Evolutionary conservation across 2,797 vertebrate species (phyloP).

Genomic region (Hyperoplus immaculatus): DNA sequence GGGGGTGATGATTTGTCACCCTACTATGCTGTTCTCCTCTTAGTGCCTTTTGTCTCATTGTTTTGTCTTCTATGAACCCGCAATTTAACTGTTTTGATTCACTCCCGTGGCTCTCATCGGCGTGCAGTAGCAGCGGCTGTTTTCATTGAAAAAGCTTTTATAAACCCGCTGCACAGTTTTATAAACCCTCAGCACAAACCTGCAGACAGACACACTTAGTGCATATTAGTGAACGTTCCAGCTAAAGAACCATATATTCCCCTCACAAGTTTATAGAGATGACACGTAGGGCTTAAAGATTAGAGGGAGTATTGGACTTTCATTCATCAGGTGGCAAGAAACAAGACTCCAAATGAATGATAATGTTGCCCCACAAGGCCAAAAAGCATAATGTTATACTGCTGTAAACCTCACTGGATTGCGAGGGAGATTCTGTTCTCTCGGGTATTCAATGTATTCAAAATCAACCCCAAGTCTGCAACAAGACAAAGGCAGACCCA

Average conservation of each 20-base stretch:
- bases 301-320: not conserved
- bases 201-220: not conserved
- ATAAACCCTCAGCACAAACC: not conserved
- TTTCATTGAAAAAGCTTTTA: not conserved
- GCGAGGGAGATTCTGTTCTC: no score
- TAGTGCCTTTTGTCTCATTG: not conserved
- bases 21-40: not conserved
- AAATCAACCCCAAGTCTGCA: no score
- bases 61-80: not conserved
- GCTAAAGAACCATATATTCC: not conserved
- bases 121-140: not conserved
- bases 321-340: not conserved
- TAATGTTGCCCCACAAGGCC: not conserved
- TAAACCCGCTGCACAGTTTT: not conserved
- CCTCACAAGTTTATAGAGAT: not conserved
- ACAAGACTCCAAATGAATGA: not conserved
- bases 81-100: not conserved
- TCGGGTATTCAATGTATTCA: no score
- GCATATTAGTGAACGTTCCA: not conserved
- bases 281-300: not conserved
- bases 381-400: not conserved
- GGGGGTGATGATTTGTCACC: constrained; percentile 22
- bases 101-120: not conserved
- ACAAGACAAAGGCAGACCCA: no score
- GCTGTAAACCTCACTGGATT: constrained; percentile 13